Percentiles rank a stretch among this genome's conserved stretches.
These are phyloP conservation scores for Donacobius atricapilla DNA, from an alignment of 2,113 vertebrate species.

Conservation along the genomic window DNA sequence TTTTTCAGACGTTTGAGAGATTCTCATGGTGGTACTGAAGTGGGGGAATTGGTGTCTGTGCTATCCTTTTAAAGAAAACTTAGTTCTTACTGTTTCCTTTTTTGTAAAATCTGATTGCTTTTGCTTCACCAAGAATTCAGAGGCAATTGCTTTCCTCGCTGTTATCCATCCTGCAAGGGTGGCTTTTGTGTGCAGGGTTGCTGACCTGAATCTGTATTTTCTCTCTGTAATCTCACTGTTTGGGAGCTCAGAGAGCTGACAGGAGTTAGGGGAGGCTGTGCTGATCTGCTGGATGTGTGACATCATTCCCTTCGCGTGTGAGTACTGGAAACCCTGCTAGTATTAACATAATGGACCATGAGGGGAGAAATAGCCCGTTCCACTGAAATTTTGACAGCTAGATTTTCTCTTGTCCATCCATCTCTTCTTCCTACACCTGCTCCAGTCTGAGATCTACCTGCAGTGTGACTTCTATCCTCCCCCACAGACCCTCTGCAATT, in stretches of 20 bases:
- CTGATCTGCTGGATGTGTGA: slow-evolving; percentile 17
- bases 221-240: slow-evolving; percentile 41
- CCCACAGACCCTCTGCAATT: neutral
- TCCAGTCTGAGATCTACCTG: neutral
- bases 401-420: neutral
- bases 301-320: neutral
- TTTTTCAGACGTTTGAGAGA: slow-evolving; percentile 35
- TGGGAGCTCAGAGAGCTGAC: slow-evolving; percentile 55
- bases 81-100: slow-evolving; percentile 59
- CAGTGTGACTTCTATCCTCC: neutral
- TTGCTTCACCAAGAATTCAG: slow-evolving; percentile 68
- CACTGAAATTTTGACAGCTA: neutral
- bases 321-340: neutral
- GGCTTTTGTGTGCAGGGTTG: slow-evolving; percentile 68
- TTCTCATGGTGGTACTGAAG: slow-evolving; percentile 21
- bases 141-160: slow-evolving; percentile 72
- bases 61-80: slow-evolving; percentile 51
- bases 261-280: slow-evolving; percentile 51
- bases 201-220: slow-evolving; percentile 74
- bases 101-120: slow-evolving; percentile 75
- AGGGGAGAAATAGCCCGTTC: neutral
- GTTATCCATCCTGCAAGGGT: slow-evolving; percentile 43
- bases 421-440: neutral
- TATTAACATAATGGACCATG: neutral
- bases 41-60: slow-evolving; percentile 24